phyloP scores from a whole-genome alignment of 2,797 vertebrate genomes.

The Denticeps clupeoides region DNA sequence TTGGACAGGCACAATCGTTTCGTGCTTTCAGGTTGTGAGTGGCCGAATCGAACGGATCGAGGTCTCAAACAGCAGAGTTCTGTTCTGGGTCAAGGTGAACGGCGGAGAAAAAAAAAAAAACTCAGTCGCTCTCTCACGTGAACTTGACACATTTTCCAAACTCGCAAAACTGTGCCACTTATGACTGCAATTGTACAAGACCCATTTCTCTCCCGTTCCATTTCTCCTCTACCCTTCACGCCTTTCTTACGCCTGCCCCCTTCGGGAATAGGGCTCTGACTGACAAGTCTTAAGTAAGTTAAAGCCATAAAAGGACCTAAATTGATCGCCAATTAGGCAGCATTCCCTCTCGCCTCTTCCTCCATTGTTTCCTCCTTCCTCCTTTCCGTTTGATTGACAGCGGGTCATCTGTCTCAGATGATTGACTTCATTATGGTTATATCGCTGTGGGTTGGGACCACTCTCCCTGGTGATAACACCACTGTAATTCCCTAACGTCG shows the following conservation, averaged over 20 bases:
- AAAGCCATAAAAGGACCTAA: slow-evolving; percentile 4
- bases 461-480: too few relatives aligned
- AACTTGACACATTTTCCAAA: slow-evolving; percentile 27
- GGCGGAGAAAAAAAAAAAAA: slow-evolving; percentile 15
- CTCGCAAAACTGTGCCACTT: slow-evolving; percentile 20
- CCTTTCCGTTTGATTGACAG: background rate
- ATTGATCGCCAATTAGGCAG: background rate
- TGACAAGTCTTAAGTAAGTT: slow-evolving; percentile 30
- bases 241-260: background rate
- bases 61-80: background rate
- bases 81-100: slow-evolving; percentile 34
- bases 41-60: too few relatives aligned
- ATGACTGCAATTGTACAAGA: slow-evolving; percentile 28
- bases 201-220: slow-evolving; percentile 25
- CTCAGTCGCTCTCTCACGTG: slow-evolving; percentile 14
- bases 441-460: background rate
- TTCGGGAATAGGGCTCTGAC: slow-evolving; percentile 22
- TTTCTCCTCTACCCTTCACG: slow-evolving; percentile 8
- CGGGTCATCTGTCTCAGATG: background rate
- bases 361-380: background rate
- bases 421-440: background rate
- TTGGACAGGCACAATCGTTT: too few relatives aligned
- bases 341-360: background rate
- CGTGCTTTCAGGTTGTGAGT: too few relatives aligned
- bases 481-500: too few relatives aligned